These are phyloP conservation scores for Hirtodrosophila trivittata DNA, from an alignment of 2,888 invertebrate species.

Conservation along the genomic window DNA sequence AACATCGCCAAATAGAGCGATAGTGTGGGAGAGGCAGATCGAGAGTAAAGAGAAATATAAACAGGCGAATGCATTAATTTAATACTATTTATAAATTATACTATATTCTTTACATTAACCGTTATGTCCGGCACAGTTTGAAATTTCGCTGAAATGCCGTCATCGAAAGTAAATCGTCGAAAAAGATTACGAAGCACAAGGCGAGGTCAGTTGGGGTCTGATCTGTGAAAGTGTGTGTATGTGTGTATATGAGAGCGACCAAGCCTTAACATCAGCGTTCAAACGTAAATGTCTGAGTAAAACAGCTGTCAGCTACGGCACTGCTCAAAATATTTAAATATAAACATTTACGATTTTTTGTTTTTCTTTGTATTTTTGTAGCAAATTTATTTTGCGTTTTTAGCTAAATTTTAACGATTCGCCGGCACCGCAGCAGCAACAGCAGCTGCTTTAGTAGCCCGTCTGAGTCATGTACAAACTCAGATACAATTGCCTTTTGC, in stretches of 20 bases:
- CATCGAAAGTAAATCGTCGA: conserved; percentile 56
- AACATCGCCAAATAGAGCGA: conserved; percentile 35
- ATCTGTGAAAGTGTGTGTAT: conserved; percentile 6
- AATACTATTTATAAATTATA: conserved; percentile 41
- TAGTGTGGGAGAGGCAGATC: conserved; percentile 16
- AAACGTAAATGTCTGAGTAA: conserved; percentile 20
- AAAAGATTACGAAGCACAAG: conserved; percentile 38
- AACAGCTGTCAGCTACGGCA: conserved; percentile 47
- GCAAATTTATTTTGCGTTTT: conserved; percentile 52
- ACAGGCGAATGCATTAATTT: conserved; percentile 35
- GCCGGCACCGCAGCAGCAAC: conserved; percentile 37
- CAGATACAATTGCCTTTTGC: conserved; percentile 3
- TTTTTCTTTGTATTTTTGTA: conserved; percentile 8
- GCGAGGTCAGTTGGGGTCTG: conserved; percentile 57
- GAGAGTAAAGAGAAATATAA: conserved; percentile 4
- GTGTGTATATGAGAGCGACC: conserved; percentile 3
- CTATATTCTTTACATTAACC: conserved; percentile 2
- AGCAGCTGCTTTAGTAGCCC: conserved; percentile 13
- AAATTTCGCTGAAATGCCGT: conserved; percentile 54
- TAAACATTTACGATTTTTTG: conserved; percentile 36
- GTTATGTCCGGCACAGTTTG: conserved; percentile 29
- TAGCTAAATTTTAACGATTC: conserved; percentile 44
- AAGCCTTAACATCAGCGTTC: conserved; percentile 10
- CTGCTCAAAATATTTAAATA: conserved; percentile 44
- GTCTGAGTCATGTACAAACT: conserved; percentile 27